phyloP scores from a whole-genome alignment of 2,113 vertebrate genomes.

The Dromas ardeola region DNA sequence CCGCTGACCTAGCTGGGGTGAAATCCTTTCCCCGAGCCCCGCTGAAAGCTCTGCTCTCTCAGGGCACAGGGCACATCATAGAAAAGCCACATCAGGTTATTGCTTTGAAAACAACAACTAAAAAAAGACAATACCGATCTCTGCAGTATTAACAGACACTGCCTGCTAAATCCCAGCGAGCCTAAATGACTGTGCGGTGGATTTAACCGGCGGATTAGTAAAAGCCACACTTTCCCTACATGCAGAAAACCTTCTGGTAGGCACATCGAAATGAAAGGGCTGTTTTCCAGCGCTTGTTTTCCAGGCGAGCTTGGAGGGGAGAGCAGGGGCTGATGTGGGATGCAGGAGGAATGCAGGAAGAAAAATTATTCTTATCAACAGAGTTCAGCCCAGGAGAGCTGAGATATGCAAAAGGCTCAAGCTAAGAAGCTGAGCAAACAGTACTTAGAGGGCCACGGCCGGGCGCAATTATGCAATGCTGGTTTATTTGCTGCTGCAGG shows the following conservation, averaged over 20 bases:
- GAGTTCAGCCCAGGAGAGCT: neutral
- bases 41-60: neutral
- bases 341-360: conserved; percentile 21
- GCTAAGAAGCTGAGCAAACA: conserved; percentile 12
- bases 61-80: neutral
- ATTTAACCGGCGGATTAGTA: conserved; percentile 39
- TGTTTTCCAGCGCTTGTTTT: neutral
- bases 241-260: neutral
- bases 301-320: neutral
- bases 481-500: neutral
- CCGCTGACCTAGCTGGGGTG: neutral
- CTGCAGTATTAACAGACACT: neutral
- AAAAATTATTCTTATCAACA: neutral
- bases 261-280: neutral
- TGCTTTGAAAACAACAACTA: neutral
- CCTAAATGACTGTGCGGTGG: neutral
- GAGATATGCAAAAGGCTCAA: neutral
- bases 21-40: neutral
- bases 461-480: neutral
- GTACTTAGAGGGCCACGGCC: neutral
- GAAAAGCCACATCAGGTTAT: neutral
- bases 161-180: conserved; percentile 53
- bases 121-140: neutral
- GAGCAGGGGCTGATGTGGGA: neutral
- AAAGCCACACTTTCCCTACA: conserved; percentile 23